Percentiles rank a stretch among this genome's conserved stretches.
phyloP scores from a whole-genome alignment of 2,113 vertebrate species.

The Ochotona princeps region DNA sequence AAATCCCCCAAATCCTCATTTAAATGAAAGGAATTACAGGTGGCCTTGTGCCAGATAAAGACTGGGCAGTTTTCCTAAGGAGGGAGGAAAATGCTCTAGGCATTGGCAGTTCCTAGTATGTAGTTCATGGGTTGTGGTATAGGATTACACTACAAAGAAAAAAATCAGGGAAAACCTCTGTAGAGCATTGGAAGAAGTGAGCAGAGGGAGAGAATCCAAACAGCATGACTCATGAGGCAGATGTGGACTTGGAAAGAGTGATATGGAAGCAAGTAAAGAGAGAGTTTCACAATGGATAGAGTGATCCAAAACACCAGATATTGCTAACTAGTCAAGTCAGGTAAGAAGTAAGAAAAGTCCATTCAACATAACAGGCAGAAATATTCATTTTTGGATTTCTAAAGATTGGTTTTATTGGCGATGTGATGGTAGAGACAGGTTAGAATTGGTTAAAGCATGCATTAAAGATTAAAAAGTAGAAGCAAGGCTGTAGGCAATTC shows the following conservation, averaged over 20 bases:
- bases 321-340: neutral
- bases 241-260: neutral
- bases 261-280: neutral
- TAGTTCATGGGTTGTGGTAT: neutral
- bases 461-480: constrained; percentile 28
- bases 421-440: neutral
- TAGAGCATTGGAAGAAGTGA: neutral
- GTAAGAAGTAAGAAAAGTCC: neutral
- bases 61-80: neutral
- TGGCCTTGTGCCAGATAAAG: neutral
- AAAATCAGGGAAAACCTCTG: neutral
- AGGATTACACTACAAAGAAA: constrained; percentile 13
- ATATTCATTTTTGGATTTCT: neutral
- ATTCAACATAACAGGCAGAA: neutral
- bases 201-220: neutral
- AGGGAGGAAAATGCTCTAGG: neutral
- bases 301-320: neutral
- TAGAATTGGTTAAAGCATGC: neutral
- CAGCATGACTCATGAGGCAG: neutral
- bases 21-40: neutral
- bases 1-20: neutral
- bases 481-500: neutral
- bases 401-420: neutral
- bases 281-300: neutral
- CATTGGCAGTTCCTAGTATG: neutral